Base-by-base conservation (phyloP, 2,888 invertebrate genomes). In the Zhuqinia jingwanae region DNA sequence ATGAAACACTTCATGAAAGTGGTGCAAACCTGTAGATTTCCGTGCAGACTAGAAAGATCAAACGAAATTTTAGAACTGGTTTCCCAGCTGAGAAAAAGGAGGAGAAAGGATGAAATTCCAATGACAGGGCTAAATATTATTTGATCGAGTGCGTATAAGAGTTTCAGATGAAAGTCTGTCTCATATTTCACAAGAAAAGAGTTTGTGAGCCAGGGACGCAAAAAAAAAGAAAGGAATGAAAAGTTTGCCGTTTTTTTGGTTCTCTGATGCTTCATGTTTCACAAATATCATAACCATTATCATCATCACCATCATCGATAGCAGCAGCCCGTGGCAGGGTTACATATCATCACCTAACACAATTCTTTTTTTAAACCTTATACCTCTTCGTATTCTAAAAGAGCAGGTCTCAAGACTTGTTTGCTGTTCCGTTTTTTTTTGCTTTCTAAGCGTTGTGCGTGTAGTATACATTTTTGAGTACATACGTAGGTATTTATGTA, bases 81-180 rank as follows among this genome's bases (percentile, higher is more conserved):
- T 2, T 36, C 15, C 8, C 8, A 36, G 17, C n/a, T 8, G 27
- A 17, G n/a, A 8, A 36, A 63, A 30, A 63, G 15, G 36, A 5
- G 36, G 36, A 30, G 20, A 13, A n/a, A 65, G 36, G n/a, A 42
- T 30, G 13, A 65, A 36, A 20, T n/a, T n/a, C 30, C 30, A 17
- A 36, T 65, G 65, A 65, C 65, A 65, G 65, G 17, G 36, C 30
- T 30, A 65, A 65, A 65, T 65, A 65, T 65, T 65, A 76, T 17
- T 36, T 45, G 65, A 68, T 53, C 53, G 53, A 50, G 53, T 50
- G 47, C 65, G 17, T 58, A 42, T 45, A 63, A 68, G 65, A 27
- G 63, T 50, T 36, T 42, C 42, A 42, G 53, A 80, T 80, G 56
- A 81, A 81, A 81, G 56, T 70, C 50, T 75, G 75, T 75, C 75